Evolutionary conservation across 2,113 vertebrate genomes (phyloP).

Genomic region (Bubo blakistoni): DNA sequence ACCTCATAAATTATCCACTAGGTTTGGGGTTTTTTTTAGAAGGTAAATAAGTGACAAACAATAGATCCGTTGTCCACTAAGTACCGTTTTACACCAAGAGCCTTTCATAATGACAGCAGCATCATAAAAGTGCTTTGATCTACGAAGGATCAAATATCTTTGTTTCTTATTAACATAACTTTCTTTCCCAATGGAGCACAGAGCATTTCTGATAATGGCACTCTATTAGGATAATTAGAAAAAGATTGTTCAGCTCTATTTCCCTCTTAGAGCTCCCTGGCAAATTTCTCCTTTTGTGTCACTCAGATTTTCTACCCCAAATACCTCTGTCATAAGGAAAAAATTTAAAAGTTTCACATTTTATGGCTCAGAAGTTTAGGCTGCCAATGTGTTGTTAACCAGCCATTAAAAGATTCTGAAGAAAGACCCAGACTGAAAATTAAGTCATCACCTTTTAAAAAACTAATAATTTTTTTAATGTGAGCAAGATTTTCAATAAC

Average conservation of each 20-base stretch:
- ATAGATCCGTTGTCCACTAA: neutral
- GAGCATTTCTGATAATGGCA: slow-evolving; percentile 57
- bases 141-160: slow-evolving; percentile 45
- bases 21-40: neutral
- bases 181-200: slow-evolving; percentile 40
- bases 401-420: slow-evolving; percentile 8
- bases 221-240: slow-evolving; percentile 65
- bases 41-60: neutral
- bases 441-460: neutral
- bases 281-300: slow-evolving; percentile 19
- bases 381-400: slow-evolving; percentile 27
- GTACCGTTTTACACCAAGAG: slow-evolving; percentile 11
- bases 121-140: slow-evolving; percentile 51
- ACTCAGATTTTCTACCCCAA: slow-evolving; percentile 35
- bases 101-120: slow-evolving; percentile 37
- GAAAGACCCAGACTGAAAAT: neutral
- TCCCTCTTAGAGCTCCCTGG: slow-evolving; percentile 6
- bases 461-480: neutral
- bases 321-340: slow-evolving; percentile 49
- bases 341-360: slow-evolving; percentile 32
- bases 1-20: neutral
- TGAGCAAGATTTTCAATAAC: neutral
- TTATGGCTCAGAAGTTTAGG: slow-evolving; percentile 2
- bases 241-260: slow-evolving; percentile 57
- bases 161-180: slow-evolving; percentile 58